phyloP scores from a whole-genome alignment of 2,888 invertebrate genomes.

The Cacoxenus indagator region DNA sequence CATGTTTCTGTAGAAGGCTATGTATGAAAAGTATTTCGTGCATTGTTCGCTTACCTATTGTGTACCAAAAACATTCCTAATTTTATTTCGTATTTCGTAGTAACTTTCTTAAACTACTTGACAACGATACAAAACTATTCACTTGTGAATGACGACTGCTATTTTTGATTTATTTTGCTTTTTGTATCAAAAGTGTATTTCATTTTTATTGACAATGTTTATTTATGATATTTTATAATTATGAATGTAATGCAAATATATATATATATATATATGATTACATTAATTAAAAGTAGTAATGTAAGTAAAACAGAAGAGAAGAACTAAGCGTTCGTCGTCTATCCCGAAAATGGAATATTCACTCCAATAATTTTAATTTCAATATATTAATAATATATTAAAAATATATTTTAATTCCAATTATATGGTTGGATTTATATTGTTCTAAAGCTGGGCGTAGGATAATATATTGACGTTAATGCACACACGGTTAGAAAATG shows the following conservation, averaged over 20 bases:
- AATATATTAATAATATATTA: too few species aligned
- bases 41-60: not conserved
- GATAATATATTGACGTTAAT: too few species aligned
- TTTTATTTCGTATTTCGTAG: not conserved
- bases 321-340: not conserved
- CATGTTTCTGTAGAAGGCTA: constrained; percentile 68
- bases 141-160: constrained; percentile 10
- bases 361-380: too few species aligned
- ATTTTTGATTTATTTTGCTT: not conserved
- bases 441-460: too few species aligned
- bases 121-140: not conserved
- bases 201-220: constrained; percentile 1
- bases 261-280: not conserved
- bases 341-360: too few species aligned
- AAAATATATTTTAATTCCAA: too few species aligned
- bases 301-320: not conserved
- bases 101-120: not conserved
- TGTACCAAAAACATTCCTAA: constrained; percentile 1
- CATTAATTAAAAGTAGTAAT: not conserved
- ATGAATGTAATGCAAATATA: not conserved
- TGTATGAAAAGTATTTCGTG: not conserved
- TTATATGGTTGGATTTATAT: too few species aligned
- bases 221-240: not conserved
- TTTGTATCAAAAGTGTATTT: constrained; percentile 20
- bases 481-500: too few species aligned